Evolutionary conservation across 2,113 vertebrate genomes (phyloP).

Genomic region (Raja brachyura): DNA sequence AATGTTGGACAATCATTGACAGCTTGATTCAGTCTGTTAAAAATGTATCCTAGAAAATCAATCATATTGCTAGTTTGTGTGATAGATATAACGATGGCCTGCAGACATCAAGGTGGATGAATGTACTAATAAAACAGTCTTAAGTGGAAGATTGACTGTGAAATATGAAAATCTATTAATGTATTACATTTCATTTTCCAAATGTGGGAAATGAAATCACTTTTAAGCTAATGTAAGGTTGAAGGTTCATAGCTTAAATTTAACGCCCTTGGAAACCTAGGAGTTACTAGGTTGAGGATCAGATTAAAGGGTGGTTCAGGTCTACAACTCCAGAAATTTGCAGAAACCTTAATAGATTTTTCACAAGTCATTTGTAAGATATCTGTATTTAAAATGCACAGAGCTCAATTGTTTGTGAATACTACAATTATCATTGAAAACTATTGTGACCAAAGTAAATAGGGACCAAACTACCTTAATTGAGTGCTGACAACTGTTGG

Average conservation of each 20-base stretch:
- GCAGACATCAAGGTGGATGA: conserved; percentile 1
- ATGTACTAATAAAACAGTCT: not conserved
- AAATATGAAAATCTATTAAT: not conserved
- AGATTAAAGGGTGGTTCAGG: not conserved
- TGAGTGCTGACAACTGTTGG: not conserved
- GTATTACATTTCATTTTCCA: not conserved
- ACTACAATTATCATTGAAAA: not conserved
- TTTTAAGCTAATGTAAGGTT: not conserved
- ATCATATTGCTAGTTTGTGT: not conserved
- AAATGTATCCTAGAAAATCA: not conserved
- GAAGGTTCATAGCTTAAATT: not conserved
- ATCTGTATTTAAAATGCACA: not conserved
- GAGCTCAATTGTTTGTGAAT: not conserved
- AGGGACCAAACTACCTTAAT: not conserved
- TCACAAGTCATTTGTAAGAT: not conserved
- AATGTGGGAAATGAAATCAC: not conserved
- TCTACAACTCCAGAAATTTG: not conserved
- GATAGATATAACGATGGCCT: not conserved
- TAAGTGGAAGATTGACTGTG: conserved; percentile 9
- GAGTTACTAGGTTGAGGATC: not conserved
- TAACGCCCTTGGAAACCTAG: not conserved
- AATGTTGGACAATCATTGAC: not conserved
- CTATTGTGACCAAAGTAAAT: not conserved
- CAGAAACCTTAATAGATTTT: not conserved
- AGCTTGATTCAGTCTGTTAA: not conserved